Conservation (phyloP, 1,140 invertebrate species). For the Notospermus geniculatus region DNA sequence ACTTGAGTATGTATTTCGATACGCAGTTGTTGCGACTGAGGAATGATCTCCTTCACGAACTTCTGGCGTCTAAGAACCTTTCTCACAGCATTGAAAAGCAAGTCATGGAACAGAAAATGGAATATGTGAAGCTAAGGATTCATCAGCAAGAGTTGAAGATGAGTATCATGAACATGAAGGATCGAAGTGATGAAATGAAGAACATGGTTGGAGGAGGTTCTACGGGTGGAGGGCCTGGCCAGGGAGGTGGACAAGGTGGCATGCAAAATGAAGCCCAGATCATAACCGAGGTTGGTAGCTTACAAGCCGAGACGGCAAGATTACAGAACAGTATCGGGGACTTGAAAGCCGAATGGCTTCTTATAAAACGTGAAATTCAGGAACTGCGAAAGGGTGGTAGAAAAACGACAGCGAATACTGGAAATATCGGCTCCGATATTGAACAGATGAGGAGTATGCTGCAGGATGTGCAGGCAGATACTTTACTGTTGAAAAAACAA, state of each 20-base stretch:
- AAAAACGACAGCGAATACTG: not conserved
- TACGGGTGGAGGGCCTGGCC: too few species aligned
- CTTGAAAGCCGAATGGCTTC: conserved; percentile 51
- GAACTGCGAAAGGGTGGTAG: conserved; percentile 7
- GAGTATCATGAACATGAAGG: conserved; percentile 18
- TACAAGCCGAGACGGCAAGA: conserved; percentile 50
- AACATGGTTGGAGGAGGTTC: conserved; percentile 5
- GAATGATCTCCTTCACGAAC: conserved; percentile 21
- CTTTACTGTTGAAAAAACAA: conserved; percentile 1
- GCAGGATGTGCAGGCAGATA: conserved; percentile 17
- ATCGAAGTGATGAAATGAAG: conserved; percentile 14
- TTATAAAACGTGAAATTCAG: conserved; percentile 50
- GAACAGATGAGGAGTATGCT: conserved; percentile 23
- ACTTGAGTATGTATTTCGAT: conserved; percentile 33
- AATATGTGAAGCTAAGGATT: conserved; percentile 16
- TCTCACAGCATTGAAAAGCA: conserved; percentile 26
- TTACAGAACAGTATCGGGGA: conserved; percentile 51
- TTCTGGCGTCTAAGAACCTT: conserved; percentile 29
- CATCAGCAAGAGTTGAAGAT: conserved; percentile 18
- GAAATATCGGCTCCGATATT: conserved; percentile 23
- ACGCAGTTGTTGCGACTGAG: conserved; percentile 31
- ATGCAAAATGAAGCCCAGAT: conserved; percentile 10
- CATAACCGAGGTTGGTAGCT: conserved; percentile 34
- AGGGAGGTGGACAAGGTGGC: too few species aligned
- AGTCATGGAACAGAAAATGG: conserved; percentile 23